A percentile compares a stretch with the other conserved stretches of the same genome.
Evolutionary conservation across 2,113 vertebrate species (phyloP).

Genomic region (Nicator chloris): DNA sequence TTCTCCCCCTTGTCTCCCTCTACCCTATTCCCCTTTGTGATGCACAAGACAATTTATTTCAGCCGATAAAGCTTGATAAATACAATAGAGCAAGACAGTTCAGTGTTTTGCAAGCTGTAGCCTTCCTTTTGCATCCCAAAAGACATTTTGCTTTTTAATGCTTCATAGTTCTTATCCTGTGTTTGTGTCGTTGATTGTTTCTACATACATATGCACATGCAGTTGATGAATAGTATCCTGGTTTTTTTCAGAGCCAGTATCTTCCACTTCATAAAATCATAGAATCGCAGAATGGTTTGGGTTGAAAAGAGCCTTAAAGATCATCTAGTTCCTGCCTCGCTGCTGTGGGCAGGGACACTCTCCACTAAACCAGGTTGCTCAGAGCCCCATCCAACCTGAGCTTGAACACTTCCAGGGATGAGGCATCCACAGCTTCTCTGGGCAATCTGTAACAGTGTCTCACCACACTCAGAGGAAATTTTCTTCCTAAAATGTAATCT

Average conservation of each 20-base stretch:
- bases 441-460: background rate
- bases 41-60: background rate
- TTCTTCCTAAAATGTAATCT: background rate
- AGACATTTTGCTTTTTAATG: background rate
- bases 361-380: background rate
- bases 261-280: background rate
- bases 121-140: background rate
- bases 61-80: background rate
- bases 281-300: background rate
- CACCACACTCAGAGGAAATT: fast-evolving
- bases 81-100: background rate
- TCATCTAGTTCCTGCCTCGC: background rate
- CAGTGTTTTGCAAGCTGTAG: background rate
- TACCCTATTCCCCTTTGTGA: background rate
- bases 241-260: background rate
- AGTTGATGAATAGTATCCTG: background rate
- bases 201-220: background rate
- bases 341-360: background rate
- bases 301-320: background rate
- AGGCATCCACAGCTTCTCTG: background rate
- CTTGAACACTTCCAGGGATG: background rate
- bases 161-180: background rate
- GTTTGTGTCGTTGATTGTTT: background rate
- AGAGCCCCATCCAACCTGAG: background rate
- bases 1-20: background rate